These are phyloP conservation scores for Epinotia bilunana DNA, from an alignment of 2,888 invertebrate genomes.

Conservation along the genomic window DNA sequence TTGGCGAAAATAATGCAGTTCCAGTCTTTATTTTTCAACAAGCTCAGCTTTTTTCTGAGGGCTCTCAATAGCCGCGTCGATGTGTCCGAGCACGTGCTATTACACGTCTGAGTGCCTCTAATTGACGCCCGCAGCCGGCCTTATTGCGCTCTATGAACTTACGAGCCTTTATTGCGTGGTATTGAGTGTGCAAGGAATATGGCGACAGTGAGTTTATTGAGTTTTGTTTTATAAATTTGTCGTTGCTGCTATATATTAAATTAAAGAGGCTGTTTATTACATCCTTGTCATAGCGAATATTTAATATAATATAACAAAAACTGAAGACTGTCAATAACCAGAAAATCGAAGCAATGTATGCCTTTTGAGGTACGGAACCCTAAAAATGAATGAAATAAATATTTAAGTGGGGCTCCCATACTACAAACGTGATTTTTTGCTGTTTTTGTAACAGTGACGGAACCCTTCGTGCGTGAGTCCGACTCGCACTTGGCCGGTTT, in stretches of 20 bases:
- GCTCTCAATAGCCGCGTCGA: constrained; percentile 9
- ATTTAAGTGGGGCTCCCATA: too few relatives aligned
- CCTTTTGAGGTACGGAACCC: too few relatives aligned
- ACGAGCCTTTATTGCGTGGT: constrained; percentile 44
- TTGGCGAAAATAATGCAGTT: not conserved
- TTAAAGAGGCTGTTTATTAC: too few relatives aligned
- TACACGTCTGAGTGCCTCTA: constrained; percentile 60
- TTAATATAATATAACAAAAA: too few relatives aligned
- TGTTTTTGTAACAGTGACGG: too few relatives aligned
- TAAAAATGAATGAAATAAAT: too few relatives aligned
- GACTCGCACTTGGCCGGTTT: too few relatives aligned
- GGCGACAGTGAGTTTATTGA: not conserved
- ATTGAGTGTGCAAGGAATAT: constrained; percentile 20
- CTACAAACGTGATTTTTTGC: too few relatives aligned
- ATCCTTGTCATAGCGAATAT: too few relatives aligned
- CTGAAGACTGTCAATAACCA: too few relatives aligned
- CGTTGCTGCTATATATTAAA: not conserved
- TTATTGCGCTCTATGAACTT: constrained; percentile 49
- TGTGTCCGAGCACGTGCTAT: constrained; percentile 48
- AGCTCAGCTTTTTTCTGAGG: constrained; percentile 24
- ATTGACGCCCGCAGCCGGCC: constrained; percentile 52
- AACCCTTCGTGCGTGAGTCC: too few relatives aligned
- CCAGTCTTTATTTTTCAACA: constrained; percentile 14
- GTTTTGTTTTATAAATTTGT: not conserved
- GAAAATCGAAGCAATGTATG: too few relatives aligned